Base-by-base conservation (phyloP, 2,797 vertebrate genomes). In the Acrossocheilus fasciatus region DNA sequence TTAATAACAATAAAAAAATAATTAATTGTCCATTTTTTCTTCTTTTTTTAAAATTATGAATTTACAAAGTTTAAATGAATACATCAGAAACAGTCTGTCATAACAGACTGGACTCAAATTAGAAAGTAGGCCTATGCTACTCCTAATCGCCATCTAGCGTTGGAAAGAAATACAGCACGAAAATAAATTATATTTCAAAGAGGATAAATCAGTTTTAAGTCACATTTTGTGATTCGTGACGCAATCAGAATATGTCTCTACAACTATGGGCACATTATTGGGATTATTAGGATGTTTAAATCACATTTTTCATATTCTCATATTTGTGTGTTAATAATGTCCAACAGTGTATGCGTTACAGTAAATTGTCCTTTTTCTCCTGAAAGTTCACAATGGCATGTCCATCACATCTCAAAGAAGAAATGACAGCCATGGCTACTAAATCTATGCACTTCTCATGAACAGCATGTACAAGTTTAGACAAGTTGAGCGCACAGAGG, bases 61-160 rank as follows among this genome's bases (percentile, higher is more conserved):
- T 62, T 62, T 6, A 12, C 11, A n/a, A 59, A n/a, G n/a, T 5
- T 14, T 30, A 30, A 64, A 64, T 64, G 20, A 57, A 23, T 9
- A 23, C 23, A 57, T 4, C 26, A 15, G 12, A n/a, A 64, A 30
- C 59, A 14, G 62, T 12, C 62, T 30, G 11, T 30, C 26, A 30
- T 64, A 30, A 30, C 11, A 26, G 5, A 4, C n/a, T 54, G 39
- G 34, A 30, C n/a, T 43, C 15, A 62, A 47, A 66, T 26, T 4
- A 57, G 8, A 23, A 54, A 9, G 36, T 26, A 23, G 11, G 43
- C 36, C 41, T 11, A 34, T 36, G 74, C 30, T 54, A 23, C n/a
- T 66, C 59, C 41, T 66, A 30, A 36, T 36, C 64, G 30, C 64
- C 45, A 81, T 69, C 79, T 41, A 52, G 66, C 7, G 50, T 72